Evolutionary conservation across 1,140 invertebrate species (phyloP).

Genomic region (Caenorhabditis brenneri): DNA sequence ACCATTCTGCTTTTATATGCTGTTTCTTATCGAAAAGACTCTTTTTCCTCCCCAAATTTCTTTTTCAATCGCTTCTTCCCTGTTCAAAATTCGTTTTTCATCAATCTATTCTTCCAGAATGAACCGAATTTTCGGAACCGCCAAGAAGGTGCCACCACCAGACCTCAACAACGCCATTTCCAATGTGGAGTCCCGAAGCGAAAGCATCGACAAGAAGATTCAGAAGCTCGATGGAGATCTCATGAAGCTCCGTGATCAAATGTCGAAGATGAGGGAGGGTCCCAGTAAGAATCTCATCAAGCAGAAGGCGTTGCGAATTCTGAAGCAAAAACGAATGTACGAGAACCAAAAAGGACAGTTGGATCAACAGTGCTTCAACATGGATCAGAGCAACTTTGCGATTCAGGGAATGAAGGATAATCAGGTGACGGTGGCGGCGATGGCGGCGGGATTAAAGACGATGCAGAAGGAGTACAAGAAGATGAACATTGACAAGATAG

Average conservation of each 20-base stretch:
- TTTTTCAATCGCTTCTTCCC: neutral
- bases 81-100: neutral
- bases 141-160: constrained; percentile 88
- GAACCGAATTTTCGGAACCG: constrained; percentile 93
- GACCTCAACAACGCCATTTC: constrained; percentile 89
- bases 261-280: constrained; percentile 98
- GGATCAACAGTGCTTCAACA: constrained; percentile 90
- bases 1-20: too few relatives aligned
- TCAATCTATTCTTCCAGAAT: constrained; percentile 79
- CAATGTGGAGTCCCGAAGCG: constrained; percentile 90
- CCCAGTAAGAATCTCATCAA: constrained; percentile 77
- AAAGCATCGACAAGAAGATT: constrained; percentile 94
- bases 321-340: constrained; percentile 98
- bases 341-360: constrained; percentile 91
- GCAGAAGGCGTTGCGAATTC: constrained; percentile 75
- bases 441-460: constrained; percentile 94
- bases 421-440: constrained; percentile 85
- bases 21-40: neutral
- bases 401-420: constrained; percentile 98
- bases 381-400: constrained; percentile 99
- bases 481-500: constrained; percentile 87
- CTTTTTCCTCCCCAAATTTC: neutral
- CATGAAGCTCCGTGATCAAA: constrained; percentile 97
- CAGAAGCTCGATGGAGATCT: constrained; percentile 85
- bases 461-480: constrained; percentile 99